phyloP scores from a whole-genome alignment of 2,113 vertebrate species.

The Brevimyrus niger region DNA sequence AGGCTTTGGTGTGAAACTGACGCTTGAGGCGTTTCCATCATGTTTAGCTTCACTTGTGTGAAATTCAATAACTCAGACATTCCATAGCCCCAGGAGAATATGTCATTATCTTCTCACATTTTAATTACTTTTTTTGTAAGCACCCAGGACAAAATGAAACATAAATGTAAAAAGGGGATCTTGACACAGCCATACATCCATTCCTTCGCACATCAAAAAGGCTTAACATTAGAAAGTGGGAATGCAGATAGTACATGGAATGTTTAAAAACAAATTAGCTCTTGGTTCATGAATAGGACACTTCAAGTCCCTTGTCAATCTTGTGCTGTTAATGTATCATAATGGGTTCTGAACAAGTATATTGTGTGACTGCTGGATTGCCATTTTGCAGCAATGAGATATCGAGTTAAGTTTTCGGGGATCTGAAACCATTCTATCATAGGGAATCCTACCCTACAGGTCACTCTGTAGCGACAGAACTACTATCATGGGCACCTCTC shows the following conservation, averaged over 20 bases:
- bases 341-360: not conserved
- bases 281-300: not conserved
- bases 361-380: not conserved
- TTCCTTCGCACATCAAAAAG: not conserved
- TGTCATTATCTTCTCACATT: not conserved
- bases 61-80: constrained; percentile 7
- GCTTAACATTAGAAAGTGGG: not conserved
- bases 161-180: not conserved
- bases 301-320: not conserved
- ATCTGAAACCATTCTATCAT: not conserved
- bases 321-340: not conserved
- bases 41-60: not conserved
- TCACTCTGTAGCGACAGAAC: not conserved
- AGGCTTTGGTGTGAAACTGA: not conserved
- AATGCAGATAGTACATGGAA: not conserved
- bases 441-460: not conserved
- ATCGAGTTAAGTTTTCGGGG: not conserved
- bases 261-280: not conserved
- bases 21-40: constrained; percentile 1
- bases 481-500: not conserved
- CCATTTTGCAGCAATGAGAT: not conserved
- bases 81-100: not conserved
- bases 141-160: not conserved
- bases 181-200: not conserved
- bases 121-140: not conserved